These are phyloP conservation scores for Rachycentron canadum DNA, from an alignment of 2,797 vertebrate genomes.

Conservation along the genomic window DNA sequence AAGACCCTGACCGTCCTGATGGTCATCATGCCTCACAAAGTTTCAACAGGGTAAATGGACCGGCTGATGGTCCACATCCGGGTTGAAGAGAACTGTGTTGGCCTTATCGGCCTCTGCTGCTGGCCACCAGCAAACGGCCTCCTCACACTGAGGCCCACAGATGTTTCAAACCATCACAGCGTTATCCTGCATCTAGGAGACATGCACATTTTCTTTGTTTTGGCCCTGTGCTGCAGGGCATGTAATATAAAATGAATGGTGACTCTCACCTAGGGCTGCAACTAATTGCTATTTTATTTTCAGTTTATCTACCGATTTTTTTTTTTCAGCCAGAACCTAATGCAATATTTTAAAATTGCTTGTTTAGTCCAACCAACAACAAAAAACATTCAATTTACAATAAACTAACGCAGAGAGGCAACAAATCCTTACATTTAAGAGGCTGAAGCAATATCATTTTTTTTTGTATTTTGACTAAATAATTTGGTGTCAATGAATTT, in stretches of 20 bases:
- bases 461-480: not conserved
- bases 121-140: constrained; percentile 5
- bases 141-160: constrained; percentile 10
- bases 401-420: not conserved
- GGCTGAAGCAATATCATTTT: not conserved
- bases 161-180: not conserved
- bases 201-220: too few species aligned
- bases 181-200: not conserved
- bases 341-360: not conserved
- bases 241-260: too few species aligned
- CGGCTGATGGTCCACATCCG: constrained; percentile 75
- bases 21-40: constrained; percentile 75
- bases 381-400: not conserved
- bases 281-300: not conserved
- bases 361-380: not conserved
- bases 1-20: constrained; percentile 55
- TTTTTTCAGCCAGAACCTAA: too few species aligned
- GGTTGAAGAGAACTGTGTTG: constrained; percentile 60
- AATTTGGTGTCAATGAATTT: not conserved
- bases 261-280: not conserved
- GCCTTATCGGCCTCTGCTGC: constrained; percentile 18
- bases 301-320: too few species aligned
- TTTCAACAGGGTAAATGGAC: constrained; percentile 76
- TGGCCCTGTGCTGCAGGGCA: too few species aligned
- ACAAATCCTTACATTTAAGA: too few species aligned